Percentiles rank a stretch among this genome's conserved stretches.
These are phyloP conservation scores for Drosophila orosa DNA, from an alignment of 1,140 invertebrate genomes.

Conservation along the genomic window DNA sequence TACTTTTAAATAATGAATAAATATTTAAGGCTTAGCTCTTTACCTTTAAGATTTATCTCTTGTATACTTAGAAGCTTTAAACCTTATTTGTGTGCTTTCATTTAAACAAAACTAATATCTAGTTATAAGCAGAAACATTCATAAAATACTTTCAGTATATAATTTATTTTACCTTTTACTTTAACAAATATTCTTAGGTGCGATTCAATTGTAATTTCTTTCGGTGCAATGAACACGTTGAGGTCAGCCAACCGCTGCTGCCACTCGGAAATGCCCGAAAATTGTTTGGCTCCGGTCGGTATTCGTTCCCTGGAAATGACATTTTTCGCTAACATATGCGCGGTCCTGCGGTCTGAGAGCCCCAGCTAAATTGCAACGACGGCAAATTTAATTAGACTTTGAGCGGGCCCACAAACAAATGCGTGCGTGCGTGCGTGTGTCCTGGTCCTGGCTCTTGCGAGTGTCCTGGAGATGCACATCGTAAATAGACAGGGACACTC, in stretches of 20 bases:
- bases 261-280: constrained; percentile 66
- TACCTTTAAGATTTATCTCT: neutral
- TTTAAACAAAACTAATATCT: no score
- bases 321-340: constrained; percentile 78
- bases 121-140: no score
- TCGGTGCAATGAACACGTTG: constrained; percentile 38
- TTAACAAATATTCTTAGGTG: neutral
- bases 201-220: neutral
- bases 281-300: constrained; percentile 58
- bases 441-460: neutral
- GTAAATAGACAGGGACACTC: constrained; percentile 44
- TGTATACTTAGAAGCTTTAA: no score
- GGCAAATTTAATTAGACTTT: constrained; percentile 80
- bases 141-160: no score
- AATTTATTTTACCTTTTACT: neutral
- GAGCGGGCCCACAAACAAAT: constrained; percentile 49
- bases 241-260: constrained; percentile 52
- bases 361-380: constrained; percentile 63
- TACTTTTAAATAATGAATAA: no score
- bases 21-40: neutral
- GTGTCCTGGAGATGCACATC: constrained; percentile 37
- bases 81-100: no score
- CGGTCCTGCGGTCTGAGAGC: constrained; percentile 56
- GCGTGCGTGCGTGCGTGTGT: constrained; percentile 9
- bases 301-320: constrained; percentile 60